Evolutionary conservation across 2,797 vertebrate species (phyloP).

Genomic region (Furcifer pardalis): DNA sequence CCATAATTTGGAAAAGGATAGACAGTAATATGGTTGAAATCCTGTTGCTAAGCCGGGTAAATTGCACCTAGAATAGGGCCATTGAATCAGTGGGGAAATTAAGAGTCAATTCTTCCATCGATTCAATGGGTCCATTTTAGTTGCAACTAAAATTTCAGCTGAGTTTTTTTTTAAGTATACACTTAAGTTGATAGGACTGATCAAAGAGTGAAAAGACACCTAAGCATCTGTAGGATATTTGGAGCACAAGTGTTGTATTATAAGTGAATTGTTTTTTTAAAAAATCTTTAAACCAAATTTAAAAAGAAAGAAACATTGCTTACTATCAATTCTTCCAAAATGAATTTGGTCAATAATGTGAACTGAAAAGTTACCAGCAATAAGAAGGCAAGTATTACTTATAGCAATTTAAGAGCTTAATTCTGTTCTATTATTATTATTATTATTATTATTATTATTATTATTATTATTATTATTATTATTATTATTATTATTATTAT

Average conservation of each 20-base stretch:
- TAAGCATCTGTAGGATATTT: background rate
- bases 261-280: background rate
- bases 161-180: background rate
- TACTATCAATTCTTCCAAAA: background rate
- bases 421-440: too few relatives aligned
- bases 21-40: too few relatives aligned
- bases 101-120: too few relatives aligned
- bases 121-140: too few relatives aligned
- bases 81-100: too few relatives aligned
- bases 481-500: too few relatives aligned
- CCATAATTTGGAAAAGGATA: background rate
- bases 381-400: background rate
- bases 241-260: background rate
- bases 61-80: background rate
- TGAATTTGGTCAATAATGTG: background rate
- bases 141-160: too few relatives aligned
- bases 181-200: background rate
- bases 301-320: conserved; percentile 15
- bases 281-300: background rate
- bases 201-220: background rate
- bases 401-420: background rate
- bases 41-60: background rate
- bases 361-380: conserved; percentile 13
- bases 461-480: too few relatives aligned
- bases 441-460: too few relatives aligned